Evolutionary conservation across 2,797 vertebrate species (phyloP).

Genomic region (Vespertilio murinus): DNA sequence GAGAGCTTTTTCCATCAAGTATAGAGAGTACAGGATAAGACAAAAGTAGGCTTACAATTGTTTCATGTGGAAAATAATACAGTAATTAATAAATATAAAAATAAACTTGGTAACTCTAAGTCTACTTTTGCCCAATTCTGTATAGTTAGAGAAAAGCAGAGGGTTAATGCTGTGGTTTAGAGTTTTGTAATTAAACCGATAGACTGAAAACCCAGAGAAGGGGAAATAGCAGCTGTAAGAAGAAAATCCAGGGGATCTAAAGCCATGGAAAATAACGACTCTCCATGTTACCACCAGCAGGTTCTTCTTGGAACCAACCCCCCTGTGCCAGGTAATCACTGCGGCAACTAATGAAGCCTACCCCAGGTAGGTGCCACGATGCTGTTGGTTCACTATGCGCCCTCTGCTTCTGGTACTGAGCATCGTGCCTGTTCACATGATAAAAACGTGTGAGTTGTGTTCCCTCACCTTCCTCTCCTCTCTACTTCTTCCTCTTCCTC

Average conservation of each 20-base stretch:
- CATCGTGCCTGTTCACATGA: neutral
- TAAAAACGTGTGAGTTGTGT: neutral
- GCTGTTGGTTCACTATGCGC: neutral
- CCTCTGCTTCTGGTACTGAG: neutral
- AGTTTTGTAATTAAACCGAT: neutral
- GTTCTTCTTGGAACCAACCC: neutral
- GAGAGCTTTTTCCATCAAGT: neutral
- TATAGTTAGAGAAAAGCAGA: neutral
- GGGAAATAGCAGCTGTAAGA: neutral
- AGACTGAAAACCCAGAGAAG: neutral
- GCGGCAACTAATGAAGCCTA: neutral
- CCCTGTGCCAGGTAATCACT: neutral
- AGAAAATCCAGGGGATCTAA: neutral
- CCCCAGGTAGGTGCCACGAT: neutral
- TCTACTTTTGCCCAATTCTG: neutral
- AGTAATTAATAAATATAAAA: neutral
- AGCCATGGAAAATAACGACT: neutral
- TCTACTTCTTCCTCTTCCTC: rapidly evolving
- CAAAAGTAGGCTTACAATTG: too few species aligned
- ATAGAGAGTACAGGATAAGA: too few species aligned
- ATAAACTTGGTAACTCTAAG: neutral
- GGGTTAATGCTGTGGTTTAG: neutral
- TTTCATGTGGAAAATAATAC: neutral
- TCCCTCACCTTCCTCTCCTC: neutral
- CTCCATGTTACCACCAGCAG: neutral